Conservation (phyloP, 2,888 invertebrate genomes). For the Galerucella nymphaeae region DNA sequence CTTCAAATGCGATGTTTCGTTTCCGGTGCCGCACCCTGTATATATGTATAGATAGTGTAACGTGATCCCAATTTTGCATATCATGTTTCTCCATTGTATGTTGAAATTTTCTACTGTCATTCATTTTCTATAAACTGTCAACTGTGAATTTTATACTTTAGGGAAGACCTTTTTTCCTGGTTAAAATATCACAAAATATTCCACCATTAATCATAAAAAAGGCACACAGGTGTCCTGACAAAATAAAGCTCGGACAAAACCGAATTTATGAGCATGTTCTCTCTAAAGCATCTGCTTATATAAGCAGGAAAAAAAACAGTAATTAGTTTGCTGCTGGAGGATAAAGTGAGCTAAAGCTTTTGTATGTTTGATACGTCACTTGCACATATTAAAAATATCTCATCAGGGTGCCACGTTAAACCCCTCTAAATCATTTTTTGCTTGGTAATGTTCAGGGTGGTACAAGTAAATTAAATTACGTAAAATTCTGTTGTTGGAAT, state of each 20-base stretch:
- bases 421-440: not conserved
- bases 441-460: not conserved
- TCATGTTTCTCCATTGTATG: too few relatives aligned
- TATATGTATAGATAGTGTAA: too few relatives aligned
- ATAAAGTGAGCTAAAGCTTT: constrained; percentile 9
- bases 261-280: constrained; percentile 13
- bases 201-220: constrained; percentile 14
- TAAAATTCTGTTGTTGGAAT: not conserved
- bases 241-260: constrained; percentile 3
- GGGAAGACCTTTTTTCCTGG: not conserved
- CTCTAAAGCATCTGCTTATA: not conserved
- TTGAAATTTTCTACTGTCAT: too few relatives aligned
- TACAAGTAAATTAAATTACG: not conserved
- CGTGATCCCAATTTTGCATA: too few relatives aligned
- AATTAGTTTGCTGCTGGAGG: constrained; percentile 4
- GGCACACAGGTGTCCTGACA: constrained; percentile 13
- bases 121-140: too few relatives aligned
- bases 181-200: not conserved
- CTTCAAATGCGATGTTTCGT: too few relatives aligned
- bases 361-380: constrained; percentile 25
- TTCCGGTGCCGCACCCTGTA: too few relatives aligned
- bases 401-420: not conserved
- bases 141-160: not conserved
- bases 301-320: constrained; percentile 4
- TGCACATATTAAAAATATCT: constrained; percentile 12